phyloP scores from a whole-genome alignment of 2,888 invertebrate genomes.

The Ommatoiulus sabulosus region DNA sequence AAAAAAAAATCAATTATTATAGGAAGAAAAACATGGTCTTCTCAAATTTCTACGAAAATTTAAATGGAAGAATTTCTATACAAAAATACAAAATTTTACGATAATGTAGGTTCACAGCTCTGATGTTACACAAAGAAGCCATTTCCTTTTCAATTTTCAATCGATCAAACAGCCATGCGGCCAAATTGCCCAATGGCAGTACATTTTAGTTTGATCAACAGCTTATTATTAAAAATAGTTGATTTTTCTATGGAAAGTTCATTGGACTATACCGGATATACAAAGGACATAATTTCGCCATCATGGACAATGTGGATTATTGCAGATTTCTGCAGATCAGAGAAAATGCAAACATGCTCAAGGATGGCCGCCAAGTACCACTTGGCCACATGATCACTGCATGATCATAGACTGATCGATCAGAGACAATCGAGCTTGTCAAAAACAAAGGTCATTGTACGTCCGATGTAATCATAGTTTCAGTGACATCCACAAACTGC shows the following conservation, averaged over 20 bases:
- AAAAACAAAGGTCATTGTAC: no score
- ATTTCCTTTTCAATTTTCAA: neutral
- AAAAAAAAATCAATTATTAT: neutral
- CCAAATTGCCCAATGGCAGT: neutral
- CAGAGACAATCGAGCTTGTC: no score
- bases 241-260: neutral
- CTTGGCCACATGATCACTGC: no score
- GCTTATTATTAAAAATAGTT: neutral
- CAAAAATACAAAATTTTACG: neutral
- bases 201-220: neutral
- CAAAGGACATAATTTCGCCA: neutral
- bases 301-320: neutral
- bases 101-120: no score
- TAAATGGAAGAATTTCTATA: neutral
- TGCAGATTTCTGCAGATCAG: neutral
- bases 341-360: neutral
- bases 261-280: neutral
- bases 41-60: neutral
- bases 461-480: no score
- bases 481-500: no score
- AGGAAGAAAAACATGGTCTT: neutral
- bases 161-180: neutral
- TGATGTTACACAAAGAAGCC: no score
- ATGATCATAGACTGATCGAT: no score
- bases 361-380: no score